Evolutionary conservation across 2,888 invertebrate species (phyloP).

Genomic region (Cheilosia impressa): DNA sequence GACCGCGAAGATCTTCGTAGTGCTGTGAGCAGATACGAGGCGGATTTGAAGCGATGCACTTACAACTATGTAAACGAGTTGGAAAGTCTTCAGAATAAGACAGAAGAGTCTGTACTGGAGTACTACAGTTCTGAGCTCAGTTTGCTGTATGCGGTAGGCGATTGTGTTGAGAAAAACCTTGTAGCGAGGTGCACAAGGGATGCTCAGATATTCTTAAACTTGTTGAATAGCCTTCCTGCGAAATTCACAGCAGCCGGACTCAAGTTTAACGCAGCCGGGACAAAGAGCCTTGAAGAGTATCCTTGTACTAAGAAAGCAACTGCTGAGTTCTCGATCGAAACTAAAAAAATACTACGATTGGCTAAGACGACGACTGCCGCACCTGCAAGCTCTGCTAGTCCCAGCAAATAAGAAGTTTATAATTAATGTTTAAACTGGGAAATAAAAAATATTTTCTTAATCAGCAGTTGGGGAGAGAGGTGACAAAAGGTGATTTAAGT

Average conservation of each 20-base stretch:
- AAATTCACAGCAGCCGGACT: not conserved
- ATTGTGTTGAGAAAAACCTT: not conserved
- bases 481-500: not conserved
- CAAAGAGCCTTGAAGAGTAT: constrained; percentile 10
- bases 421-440: not conserved
- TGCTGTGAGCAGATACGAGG: not conserved
- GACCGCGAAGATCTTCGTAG: not conserved
- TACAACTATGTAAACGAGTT: not conserved
- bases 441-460: not conserved
- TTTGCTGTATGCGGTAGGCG: constrained; percentile 13
- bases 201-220: not conserved
- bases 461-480: not conserved
- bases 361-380: constrained; percentile 9
- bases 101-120: not conserved
- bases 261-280: not conserved
- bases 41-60: constrained; percentile 2
- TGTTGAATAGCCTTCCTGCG: not conserved
- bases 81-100: constrained; percentile 27
- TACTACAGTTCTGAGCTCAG: not conserved
- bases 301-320: constrained; percentile 5
- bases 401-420: no score
- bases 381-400: not conserved
- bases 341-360: not conserved
- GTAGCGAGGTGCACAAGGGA: not conserved
- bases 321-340: not conserved